These are phyloP conservation scores for Coracopsis vasa DNA, from an alignment of 2,113 vertebrate species.

Conservation along the genomic window DNA sequence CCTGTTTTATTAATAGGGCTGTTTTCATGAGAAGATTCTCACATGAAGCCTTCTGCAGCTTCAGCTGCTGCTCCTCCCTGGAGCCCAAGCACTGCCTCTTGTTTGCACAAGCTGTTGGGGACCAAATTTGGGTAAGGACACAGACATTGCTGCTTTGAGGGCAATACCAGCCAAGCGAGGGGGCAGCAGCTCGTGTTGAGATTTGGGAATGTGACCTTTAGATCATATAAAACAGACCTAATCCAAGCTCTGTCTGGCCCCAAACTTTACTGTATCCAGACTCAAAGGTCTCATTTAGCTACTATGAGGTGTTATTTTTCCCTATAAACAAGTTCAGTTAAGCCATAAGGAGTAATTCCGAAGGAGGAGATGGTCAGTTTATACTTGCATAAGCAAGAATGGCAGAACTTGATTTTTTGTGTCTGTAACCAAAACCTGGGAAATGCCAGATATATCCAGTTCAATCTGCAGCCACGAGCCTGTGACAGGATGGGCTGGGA, in stretches of 20 bases:
- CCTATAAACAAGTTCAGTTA: neutral
- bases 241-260: neutral
- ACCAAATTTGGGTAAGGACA: neutral
- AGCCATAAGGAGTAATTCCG: neutral
- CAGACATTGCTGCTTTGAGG: neutral
- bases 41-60: neutral
- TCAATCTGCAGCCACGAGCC: neutral
- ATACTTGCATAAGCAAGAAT: neutral
- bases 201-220: neutral
- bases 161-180: neutral
- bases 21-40: neutral
- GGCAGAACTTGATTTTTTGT: neutral
- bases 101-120: neutral
- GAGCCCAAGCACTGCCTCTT: neutral
- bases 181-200: accelerated
- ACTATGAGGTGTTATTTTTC: neutral
- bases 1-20: slow-evolving; percentile 46
- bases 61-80: neutral
- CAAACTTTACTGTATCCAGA: neutral
- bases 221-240: neutral
- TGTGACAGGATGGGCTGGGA: neutral
- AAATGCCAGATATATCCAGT: neutral
- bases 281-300: neutral
- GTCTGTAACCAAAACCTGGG: neutral
- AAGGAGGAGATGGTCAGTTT: neutral